These are phyloP conservation scores for Ceyx melanurus DNA, from an alignment of 2,113 vertebrate genomes.

Conservation along the genomic window DNA sequence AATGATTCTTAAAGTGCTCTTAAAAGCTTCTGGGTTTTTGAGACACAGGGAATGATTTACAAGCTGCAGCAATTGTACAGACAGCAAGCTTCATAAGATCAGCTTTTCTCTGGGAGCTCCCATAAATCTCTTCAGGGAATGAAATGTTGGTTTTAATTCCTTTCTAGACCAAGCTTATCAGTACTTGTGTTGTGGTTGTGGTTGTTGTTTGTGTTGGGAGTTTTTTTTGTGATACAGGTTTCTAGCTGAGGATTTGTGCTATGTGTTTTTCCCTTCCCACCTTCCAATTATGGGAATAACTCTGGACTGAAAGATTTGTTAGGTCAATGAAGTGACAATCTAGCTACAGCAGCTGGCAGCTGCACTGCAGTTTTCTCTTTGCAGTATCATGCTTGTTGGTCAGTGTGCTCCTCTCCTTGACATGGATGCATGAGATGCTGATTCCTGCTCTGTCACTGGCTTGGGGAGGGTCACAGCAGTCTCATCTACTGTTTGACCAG, in stretches of 20 bases:
- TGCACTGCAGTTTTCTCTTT: neutral
- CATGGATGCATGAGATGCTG: too few relatives aligned
- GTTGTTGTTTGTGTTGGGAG: too few relatives aligned
- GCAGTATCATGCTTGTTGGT: neutral
- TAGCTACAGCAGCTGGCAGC: neutral
- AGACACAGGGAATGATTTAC: neutral
- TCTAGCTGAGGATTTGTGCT: neutral
- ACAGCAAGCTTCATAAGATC: neutral
- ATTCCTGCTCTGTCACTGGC: neutral
- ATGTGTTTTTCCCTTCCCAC: neutral
- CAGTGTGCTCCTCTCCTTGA: neutral
- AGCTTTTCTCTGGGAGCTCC: neutral
- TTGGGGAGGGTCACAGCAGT: neutral
- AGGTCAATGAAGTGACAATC: neutral
- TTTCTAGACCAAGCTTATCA: neutral
- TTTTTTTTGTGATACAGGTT: neutral
- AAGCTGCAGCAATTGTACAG: neutral
- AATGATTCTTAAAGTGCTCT: neutral
- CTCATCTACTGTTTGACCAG: neutral
- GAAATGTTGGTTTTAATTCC: neutral
- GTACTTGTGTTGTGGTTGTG: rapidly evolving
- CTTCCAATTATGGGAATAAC: neutral
- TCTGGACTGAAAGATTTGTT: neutral
- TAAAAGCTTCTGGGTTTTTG: neutral
- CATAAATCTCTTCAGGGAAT: neutral